These are phyloP conservation scores for Aphidius gifuensis DNA, from an alignment of 1,140 invertebrate species.

Conservation along the genomic window DNA sequence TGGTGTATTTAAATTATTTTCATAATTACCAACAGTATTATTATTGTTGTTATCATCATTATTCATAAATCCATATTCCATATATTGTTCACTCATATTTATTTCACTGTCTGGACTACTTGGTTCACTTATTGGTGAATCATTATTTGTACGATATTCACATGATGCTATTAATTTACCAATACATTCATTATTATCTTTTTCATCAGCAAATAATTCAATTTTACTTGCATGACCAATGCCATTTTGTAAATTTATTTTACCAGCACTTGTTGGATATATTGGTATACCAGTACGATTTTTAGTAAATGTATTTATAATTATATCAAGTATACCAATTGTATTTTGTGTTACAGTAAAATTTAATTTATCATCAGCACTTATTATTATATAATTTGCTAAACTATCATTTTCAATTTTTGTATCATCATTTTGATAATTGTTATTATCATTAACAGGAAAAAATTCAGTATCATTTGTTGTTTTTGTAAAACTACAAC, in stretches of 20 bases:
- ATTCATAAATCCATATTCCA: constrained; percentile 29
- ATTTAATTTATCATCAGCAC: constrained; percentile 66
- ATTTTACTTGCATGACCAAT: constrained; percentile 46
- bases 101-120: constrained; percentile 41
- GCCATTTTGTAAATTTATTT: constrained; percentile 42
- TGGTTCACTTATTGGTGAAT: constrained; percentile 36
- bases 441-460: constrained; percentile 24
- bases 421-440: constrained; percentile 52
- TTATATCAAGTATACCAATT: constrained; percentile 56
- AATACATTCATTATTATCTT: constrained; percentile 30
- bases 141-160: constrained; percentile 36
- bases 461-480: constrained; percentile 17
- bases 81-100: constrained; percentile 25
- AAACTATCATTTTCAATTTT: constrained; percentile 52
- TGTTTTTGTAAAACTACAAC: too few species aligned
- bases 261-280: constrained; percentile 38
- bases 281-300: constrained; percentile 43
- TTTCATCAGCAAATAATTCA: constrained; percentile 39
- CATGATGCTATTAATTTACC: constrained; percentile 35
- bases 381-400: constrained; percentile 67
- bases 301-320: constrained; percentile 57
- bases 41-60: constrained; percentile 11
- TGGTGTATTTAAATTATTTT: constrained; percentile 23
- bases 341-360: constrained; percentile 65
- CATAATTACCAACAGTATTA: background rate